Evolutionary conservation across 2,113 vertebrate species (phyloP).

Genomic region (Catharus bicknelli): DNA sequence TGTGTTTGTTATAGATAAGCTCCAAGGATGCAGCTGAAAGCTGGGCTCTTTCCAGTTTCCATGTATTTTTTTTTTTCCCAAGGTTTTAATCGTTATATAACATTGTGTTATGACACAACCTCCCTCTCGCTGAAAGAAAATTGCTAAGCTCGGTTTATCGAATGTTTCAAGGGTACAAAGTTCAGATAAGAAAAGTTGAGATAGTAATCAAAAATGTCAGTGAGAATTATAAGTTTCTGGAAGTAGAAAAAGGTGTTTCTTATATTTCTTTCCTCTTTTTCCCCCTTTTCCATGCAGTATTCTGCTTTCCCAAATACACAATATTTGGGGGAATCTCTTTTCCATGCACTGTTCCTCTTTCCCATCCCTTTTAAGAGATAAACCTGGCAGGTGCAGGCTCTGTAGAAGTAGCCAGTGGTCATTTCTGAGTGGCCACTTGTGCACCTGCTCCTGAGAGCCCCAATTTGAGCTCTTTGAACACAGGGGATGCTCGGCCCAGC

Average conservation of each 20-base stretch:
- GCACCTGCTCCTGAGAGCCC: not conserved
- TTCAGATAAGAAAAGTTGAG: conserved; percentile 47
- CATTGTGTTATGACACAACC: conserved; percentile 30
- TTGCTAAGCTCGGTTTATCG: conserved; percentile 15
- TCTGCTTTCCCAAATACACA: not conserved
- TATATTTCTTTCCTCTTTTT: not conserved
- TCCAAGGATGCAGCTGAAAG: conserved; percentile 36
- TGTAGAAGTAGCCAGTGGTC: not conserved
- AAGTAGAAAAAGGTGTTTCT: not conserved
- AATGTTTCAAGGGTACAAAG: conserved; percentile 48
- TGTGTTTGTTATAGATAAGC: conserved; percentile 61
- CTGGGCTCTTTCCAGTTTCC: conserved; percentile 44
- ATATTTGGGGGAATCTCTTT: not conserved
- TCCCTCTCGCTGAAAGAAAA: conserved; percentile 36
- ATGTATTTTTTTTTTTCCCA: not conserved
- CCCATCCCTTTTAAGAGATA: not conserved
- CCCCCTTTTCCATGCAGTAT: not conserved
- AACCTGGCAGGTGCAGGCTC: not conserved
- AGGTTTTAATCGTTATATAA: conserved; percentile 51
- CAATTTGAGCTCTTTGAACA: not conserved
- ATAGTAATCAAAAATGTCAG: conserved; percentile 28
- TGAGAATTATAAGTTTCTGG: conserved; percentile 36
- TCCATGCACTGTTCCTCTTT: not conserved
- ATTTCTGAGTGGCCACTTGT: not conserved
- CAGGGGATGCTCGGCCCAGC: not conserved